Conservation (phyloP, 1,140 invertebrate species). For the Neuroterus valhalla region DNA sequence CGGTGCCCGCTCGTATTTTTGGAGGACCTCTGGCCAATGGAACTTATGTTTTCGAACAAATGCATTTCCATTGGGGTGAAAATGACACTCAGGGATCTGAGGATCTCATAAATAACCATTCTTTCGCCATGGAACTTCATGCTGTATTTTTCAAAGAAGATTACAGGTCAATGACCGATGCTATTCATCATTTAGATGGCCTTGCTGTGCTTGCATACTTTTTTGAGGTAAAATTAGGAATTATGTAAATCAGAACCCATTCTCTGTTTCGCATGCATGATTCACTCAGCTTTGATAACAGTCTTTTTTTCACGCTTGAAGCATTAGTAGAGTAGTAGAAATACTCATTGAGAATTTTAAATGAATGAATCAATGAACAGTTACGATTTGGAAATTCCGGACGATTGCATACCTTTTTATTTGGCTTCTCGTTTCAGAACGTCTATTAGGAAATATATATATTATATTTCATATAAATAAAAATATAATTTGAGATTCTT, state of each 20-base stretch:
- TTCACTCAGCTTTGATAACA: too few species aligned
- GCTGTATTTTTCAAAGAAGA: slow-evolving; percentile 88
- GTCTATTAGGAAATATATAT: too few species aligned
- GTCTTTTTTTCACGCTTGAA: too few species aligned
- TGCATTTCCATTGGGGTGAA: slow-evolving; percentile 89
- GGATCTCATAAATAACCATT: slow-evolving; percentile 85
- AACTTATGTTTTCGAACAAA: slow-evolving; percentile 85
- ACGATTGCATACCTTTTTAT: too few species aligned
- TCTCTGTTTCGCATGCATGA: too few species aligned
- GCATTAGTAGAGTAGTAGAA: too few species aligned
- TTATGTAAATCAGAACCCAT: not conserved
- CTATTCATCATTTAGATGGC: slow-evolving; percentile 82
- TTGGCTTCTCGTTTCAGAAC: too few species aligned
- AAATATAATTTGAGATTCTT: too few species aligned
- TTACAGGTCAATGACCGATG: slow-evolving; percentile 80
- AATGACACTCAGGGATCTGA: slow-evolving; percentile 90
- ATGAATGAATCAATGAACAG: too few species aligned
- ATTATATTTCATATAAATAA: too few species aligned
- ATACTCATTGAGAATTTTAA: too few species aligned
- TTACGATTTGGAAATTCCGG: too few species aligned
- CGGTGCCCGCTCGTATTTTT: slow-evolving; percentile 75
- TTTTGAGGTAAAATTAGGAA: slow-evolving; percentile 79
- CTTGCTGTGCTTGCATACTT: slow-evolving; percentile 91
- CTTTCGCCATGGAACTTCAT: slow-evolving; percentile 86
- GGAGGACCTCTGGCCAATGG: slow-evolving; percentile 82